Base-by-base conservation (phyloP, 2,113 vertebrate species). In the Chinchilla lanigera region DNA sequence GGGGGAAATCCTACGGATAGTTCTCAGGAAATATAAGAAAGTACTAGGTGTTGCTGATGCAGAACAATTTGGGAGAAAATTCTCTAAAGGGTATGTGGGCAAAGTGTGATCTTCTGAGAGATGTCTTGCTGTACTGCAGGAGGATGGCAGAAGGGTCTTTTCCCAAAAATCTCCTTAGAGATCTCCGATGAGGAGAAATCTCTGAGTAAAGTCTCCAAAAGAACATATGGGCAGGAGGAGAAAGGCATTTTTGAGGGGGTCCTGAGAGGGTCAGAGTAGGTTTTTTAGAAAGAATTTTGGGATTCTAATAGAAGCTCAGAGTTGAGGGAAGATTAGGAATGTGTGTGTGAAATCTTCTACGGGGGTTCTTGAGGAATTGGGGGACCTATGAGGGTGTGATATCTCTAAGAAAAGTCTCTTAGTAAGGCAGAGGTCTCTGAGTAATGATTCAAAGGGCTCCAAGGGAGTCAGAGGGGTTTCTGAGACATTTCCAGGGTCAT, bases 271-370 rank as follows among this genome's bases (percentile, higher is more conserved):
- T 78, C 30, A 86, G 65, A 58, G 22, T 4, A 84, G 33, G 60
- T 38, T 93, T 93, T 83, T 61, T 75, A 78, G 71, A 97, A 86
- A 93, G 47, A 92, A 96, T 86, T 96, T 67, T 84, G 88, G 93
- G 52, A 28, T 11, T 87, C 60, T 83, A 86, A 63, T 47, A 92
- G 30, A 61, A 75, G 30, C 41, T 87, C 58, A 73, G 12, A 60
- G 19, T 81, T 78, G 58, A 78, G 33, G 38, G 16, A 71, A 90
- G 41, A 75, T 11, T 41, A 67, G 30, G 50, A 7, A 3, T 5
- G 5, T 77, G 30, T 50, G 28, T 8, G 30, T 44, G 44, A 17
- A 19, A 50, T 54, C 61, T 89, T 95, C 38, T 56, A 58, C 6
- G 44, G 20, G 58, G 41, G 22, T 50, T 75, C 71, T 69, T 60